A percentile compares a stretch with the other conserved stretches of the same genome.
These are phyloP conservation scores for Channa striata DNA, from an alignment of 2,797 vertebrate species.

Conservation along the genomic window DNA sequence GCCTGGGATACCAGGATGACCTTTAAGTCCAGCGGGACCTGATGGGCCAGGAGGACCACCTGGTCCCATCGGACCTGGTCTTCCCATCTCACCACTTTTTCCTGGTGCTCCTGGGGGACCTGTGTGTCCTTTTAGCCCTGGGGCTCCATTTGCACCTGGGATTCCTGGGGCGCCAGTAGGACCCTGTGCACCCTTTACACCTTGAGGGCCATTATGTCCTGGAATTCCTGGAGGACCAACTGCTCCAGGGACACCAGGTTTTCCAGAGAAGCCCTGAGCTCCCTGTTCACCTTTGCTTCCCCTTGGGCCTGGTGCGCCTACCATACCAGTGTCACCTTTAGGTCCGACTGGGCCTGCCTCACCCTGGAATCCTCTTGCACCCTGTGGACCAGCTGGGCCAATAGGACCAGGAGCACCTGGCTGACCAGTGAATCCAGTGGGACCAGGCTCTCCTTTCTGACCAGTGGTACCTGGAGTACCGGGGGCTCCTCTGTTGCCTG, in stretches of 20 bases:
- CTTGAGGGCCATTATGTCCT: constrained; percentile 88
- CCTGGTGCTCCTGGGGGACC: constrained; percentile 88
- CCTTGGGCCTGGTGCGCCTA: constrained; percentile 86
- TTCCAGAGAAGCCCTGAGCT: constrained; percentile 89
- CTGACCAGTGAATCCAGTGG: constrained; percentile 88
- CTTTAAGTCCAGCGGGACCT: constrained; percentile 89
- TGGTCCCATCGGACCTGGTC: constrained; percentile 89
- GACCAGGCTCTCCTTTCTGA: constrained; percentile 93
- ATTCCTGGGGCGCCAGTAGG: constrained; percentile 85
- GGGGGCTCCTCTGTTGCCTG: constrained; percentile 89
- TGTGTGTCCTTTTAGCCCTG: constrained; percentile 88
- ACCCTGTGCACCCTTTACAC: constrained; percentile 90
- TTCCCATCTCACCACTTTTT: constrained; percentile 88
- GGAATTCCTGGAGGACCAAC: constrained; percentile 87
- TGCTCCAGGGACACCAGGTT: constrained; percentile 90
- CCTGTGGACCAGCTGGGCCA: constrained; percentile 89
- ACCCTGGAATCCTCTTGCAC: constrained; percentile 90
- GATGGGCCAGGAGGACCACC: constrained; percentile 85
- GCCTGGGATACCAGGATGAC: constrained; percentile 90
- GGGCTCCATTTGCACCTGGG: constrained; percentile 85
- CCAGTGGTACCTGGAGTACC: constrained; percentile 91
- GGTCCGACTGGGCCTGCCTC: constrained; percentile 86
- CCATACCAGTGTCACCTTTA: constrained; percentile 90
- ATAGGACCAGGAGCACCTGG: constrained; percentile 85
- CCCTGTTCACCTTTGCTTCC: constrained; percentile 92